Evolutionary conservation across 2,797 vertebrate species (phyloP), one percentile per base, ranked within the genome.

Genomic region (Pampus argenteus): DNA sequence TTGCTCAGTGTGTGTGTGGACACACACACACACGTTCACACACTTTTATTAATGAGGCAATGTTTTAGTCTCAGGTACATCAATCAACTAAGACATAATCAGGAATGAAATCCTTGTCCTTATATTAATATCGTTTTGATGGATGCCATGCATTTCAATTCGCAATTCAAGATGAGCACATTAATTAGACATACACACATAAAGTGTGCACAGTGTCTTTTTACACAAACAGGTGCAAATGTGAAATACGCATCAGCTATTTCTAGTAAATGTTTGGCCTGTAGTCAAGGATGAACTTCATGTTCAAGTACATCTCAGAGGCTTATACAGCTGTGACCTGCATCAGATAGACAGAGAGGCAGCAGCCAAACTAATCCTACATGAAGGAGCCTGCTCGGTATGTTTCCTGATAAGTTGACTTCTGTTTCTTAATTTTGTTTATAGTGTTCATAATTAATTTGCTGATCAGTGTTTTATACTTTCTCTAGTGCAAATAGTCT

Each of bases 81-180:
- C 76, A 72, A 83, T 78, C 55, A 78, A 78, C 48, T 64, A 28
- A 66, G 52, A 85, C 66, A 81, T 72, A 71, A 86, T 83, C 62
- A 62, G 34, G 26, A 80, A 44, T 77, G 2, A 77, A 83, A 82
- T 84, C 64, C 74, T 61, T 78, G 76, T 73, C 74, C 71, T 79
- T 82, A 78, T 72, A 74, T 86, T 68, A 84, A 60, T 66, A 52
- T 15, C 17, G 49, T 58, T 81, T 71, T 70, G 29, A 86, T 76
- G 57, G 64, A 42, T 76, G 9, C 11, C 49, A 51, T 23, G 9
- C 29, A 26, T 14, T 15, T 42, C 38, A 34, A 34, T 34, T 31
- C 28, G 25, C 17, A 36, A 28, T 63, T n/a, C 44, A 73, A 29
- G n/a, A 22, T 47, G 38, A 64, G 49, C 36, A 77, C 15, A 59